phyloP scores from a whole-genome alignment of 2,888 invertebrate genomes.

The Callyntrura guangdongensis region DNA sequence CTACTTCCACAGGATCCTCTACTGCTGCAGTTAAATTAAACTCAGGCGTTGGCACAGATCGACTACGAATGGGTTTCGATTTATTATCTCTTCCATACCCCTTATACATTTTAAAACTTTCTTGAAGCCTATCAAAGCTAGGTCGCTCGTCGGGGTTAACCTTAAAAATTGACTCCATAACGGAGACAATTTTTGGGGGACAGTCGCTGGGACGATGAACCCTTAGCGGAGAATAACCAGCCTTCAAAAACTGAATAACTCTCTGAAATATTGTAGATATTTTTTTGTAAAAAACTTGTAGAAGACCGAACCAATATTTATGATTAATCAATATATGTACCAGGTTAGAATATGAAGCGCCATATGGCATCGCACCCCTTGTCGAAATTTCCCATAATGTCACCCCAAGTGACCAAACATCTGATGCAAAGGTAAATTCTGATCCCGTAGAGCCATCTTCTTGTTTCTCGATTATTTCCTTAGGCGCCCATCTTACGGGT shows the following conservation, averaged over 20 bases:
- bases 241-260: conserved; percentile 61
- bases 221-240: conserved; percentile 64
- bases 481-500: conserved; percentile 77
- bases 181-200: conserved; percentile 36
- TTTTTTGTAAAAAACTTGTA: background rate
- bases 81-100: conserved; percentile 34
- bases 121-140: conserved; percentile 56
- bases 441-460: background rate
- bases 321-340: too few species aligned
- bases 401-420: conserved; percentile 76
- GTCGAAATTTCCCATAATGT: conserved; percentile 75
- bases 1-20: background rate
- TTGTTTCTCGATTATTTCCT: conserved; percentile 67
- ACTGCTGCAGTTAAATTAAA: background rate
- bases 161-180: conserved; percentile 71
- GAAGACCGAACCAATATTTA: too few species aligned
- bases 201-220: conserved; percentile 65
- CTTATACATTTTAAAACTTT: conserved; percentile 53
- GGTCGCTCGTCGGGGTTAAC: conserved; percentile 74
- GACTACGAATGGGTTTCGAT: too few species aligned
- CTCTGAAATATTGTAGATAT: conserved; percentile 22
- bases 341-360: conserved; percentile 48
- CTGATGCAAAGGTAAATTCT: conserved; percentile 57
- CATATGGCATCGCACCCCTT: conserved; percentile 70
- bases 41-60: too few species aligned